Evolutionary conservation across 2,888 invertebrate genomes (phyloP), one percentile per base, ranked within the genome.

Genomic region (Tiliacea aurago): DNA sequence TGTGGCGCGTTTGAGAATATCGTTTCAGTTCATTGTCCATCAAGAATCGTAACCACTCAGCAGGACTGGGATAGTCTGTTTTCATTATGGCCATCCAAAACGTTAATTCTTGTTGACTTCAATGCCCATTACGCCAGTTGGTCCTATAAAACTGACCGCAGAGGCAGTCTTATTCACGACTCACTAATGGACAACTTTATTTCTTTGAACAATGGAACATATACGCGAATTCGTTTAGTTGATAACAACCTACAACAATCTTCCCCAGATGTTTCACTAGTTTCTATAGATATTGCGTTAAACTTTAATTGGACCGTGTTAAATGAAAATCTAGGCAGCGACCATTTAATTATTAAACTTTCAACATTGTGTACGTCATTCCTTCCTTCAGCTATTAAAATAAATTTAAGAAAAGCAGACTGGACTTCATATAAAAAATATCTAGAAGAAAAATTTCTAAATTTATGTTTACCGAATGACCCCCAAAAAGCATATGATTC

Each of bases 91-190:
- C 9, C 64, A 28, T 58, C 45, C 15, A 56, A 64, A n/a, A 63
- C 70, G 4, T 45, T 70, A 56, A 70, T 56, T 4, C 10, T 70
- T 5, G 70, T 62, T 28, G 63, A 70, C 20, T 71, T 71, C 59
- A 71, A 71, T 41, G 71, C 65, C 23, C 71, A 65, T 45, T 65
- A 65, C n/a, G 11, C 43, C 23, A 65, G 58, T 41, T 71, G 65
- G 71, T 71, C 65, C 3, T 65, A 71, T n/a, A 65, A 71, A 58
- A 71, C 64, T 49, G 65, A 71, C 15, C 49, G 18, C 49, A 65
- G 71, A n/a, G 71, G 71, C 4, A 49, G 11, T 18, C 56, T 58
- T 28, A 58, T 71, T 49, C 10, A 49, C 20, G 58, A 71, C 15
- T 23, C 71, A 11, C 5, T 71, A 4, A 28, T 65, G 28, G 65